phyloP scores from a whole-genome alignment of 23 tunicate species.

The Halocynthia aurantium region DNA sequence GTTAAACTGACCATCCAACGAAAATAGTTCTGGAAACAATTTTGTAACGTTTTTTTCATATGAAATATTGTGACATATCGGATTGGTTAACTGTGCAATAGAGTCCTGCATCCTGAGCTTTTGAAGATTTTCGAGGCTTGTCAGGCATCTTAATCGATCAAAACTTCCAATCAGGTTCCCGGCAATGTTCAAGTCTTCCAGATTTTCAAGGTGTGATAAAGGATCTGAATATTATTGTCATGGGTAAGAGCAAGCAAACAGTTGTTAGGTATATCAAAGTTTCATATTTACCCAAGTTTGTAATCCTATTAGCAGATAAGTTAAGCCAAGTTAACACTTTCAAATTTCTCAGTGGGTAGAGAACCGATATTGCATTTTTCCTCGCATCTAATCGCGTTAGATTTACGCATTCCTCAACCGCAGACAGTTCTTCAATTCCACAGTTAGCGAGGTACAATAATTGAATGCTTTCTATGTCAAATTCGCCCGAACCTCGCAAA shows the following conservation, averaged over 20 bases:
- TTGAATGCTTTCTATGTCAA: constrained; percentile 69
- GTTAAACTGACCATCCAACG: constrained; percentile 36
- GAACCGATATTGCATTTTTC: constrained; percentile 27
- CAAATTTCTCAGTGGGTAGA: constrained; percentile 30
- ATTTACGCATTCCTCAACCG: constrained; percentile 33
- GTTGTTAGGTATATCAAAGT: neutral
- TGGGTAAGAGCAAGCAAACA: neutral
- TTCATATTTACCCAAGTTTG: constrained; percentile 53
- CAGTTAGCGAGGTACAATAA: constrained; percentile 26
- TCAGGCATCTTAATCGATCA: constrained; percentile 51
- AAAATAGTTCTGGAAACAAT: constrained; percentile 35
- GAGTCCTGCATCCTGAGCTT: constrained; percentile 51
- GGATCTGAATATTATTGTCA: constrained; percentile 23
- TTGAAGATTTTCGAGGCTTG: constrained; percentile 13
- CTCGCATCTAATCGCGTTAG: constrained; percentile 45
- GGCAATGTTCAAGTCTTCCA: constrained; percentile 51
- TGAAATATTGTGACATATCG: constrained; percentile 36
- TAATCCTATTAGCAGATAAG: constrained; percentile 52
- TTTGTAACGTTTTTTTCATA: constrained; percentile 34
- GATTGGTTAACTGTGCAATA: constrained; percentile 51
- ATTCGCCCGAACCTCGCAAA: constrained; percentile 52
- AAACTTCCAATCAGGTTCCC: constrained; percentile 51
- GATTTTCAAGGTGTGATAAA: constrained; percentile 30
- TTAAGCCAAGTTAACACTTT: constrained; percentile 43
- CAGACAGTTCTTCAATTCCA: constrained; percentile 22